phyloP scores from a whole-genome alignment of 2,113 vertebrate genomes.

The Lophius piscatorius region DNA sequence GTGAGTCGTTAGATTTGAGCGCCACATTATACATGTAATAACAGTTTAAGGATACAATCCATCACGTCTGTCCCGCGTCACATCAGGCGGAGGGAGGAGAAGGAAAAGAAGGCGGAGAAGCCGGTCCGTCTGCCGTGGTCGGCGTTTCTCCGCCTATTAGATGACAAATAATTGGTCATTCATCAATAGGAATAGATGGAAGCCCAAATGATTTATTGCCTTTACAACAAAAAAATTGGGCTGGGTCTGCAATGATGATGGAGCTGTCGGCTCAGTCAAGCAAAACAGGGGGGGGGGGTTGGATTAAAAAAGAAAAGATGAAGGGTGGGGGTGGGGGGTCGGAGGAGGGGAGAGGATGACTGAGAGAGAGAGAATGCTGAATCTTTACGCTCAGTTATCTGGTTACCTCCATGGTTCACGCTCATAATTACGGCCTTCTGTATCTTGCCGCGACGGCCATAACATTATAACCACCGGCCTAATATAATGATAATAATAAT shows the following conservation, averaged over 20 bases:
- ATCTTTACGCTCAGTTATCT: too few species aligned
- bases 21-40: conserved; percentile 97
- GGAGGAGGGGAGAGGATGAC: not conserved
- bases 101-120: conserved; percentile 57
- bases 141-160: conserved; percentile 95
- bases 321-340: too few species aligned
- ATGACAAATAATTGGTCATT: conserved; percentile 99
- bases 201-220: conserved; percentile 98
- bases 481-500: too few species aligned
- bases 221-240: conserved; percentile 67
- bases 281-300: conserved; percentile 44
- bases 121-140: conserved; percentile 92
- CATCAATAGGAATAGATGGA: conserved; percentile 99
- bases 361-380: not conserved
- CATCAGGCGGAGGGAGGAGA: conserved; percentile 58
- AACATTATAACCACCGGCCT: too few species aligned
- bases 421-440: too few species aligned
- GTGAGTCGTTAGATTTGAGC: conserved; percentile 35
- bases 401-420: too few species aligned
- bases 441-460: too few species aligned
- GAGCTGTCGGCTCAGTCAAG: conserved; percentile 85
- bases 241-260: conserved; percentile 83
- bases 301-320: conserved; percentile 15
- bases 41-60: conserved; percentile 98
- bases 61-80: conserved; percentile 91